Conservation (phyloP, 2,113 vertebrate species). For the Petaurus breviceps region DNA sequence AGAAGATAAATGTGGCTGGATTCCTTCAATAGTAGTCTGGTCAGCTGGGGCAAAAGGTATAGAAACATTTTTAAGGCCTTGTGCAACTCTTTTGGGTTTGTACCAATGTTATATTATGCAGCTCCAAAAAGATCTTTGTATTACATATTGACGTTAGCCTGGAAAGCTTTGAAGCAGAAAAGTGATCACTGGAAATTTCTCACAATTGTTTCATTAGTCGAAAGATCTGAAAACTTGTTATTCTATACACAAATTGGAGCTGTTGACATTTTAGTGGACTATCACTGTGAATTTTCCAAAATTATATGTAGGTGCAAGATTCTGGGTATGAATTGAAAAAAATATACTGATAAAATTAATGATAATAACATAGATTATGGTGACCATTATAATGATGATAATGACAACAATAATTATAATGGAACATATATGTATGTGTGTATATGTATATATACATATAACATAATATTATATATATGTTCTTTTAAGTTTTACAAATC, state of each 20-base stretch:
- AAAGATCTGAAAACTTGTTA: not conserved
- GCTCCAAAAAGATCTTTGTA: not conserved
- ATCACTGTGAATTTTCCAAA: not conserved
- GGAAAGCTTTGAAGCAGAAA: not conserved
- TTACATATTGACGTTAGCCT: not conserved
- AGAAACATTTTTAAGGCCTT: not conserved
- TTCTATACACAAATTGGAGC: not conserved
- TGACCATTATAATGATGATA: not conserved
- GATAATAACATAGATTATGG: too few species aligned
- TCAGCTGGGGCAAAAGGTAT: not conserved
- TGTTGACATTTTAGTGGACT: not conserved
- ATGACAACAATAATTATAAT: not conserved
- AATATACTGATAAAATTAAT: not conserved
- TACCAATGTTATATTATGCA: not conserved
- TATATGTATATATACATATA: too few species aligned
- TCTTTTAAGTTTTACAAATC: not conserved
- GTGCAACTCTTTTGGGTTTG: not conserved
- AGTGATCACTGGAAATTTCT: not conserved
- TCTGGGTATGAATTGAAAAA: not conserved
- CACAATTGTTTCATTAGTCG: not conserved
- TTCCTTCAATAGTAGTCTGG: not conserved
- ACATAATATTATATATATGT: not conserved
- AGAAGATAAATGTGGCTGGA: not conserved
- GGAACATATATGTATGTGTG: not conserved
- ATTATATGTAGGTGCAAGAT: not conserved